Evolutionary conservation across 2,113 vertebrate genomes (phyloP).

Genomic region (Pygoscelis adeliae): DNA sequence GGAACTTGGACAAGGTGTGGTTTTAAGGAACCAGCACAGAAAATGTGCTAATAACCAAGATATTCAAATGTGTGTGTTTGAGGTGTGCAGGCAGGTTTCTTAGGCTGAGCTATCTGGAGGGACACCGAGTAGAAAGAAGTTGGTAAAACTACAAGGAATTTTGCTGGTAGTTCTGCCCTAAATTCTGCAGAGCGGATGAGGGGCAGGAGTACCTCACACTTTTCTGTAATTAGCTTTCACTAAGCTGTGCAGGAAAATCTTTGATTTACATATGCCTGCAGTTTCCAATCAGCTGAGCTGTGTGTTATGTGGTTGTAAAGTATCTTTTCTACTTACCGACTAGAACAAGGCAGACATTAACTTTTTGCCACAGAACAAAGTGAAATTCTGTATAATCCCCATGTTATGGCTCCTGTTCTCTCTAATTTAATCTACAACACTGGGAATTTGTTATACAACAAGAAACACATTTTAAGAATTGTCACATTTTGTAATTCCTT

Average conservation of each 20-base stretch:
- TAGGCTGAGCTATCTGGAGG: neutral
- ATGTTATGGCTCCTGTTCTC: conserved; percentile 36
- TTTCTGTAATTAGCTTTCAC: conserved; percentile 6
- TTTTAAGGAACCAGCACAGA: neutral
- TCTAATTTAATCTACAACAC: conserved; percentile 52
- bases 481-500: conserved; percentile 57
- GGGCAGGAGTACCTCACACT: neutral
- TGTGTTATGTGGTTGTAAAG: neutral
- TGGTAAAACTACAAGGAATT: neutral
- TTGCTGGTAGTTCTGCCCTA: neutral
- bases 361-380: conserved; percentile 17
- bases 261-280: neutral
- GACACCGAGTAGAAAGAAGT: neutral
- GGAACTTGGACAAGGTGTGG: neutral
- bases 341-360: conserved; percentile 26
- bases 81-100: neutral
- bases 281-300: neutral
- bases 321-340: neutral
- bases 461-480: conserved; percentile 61
- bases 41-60: neutral
- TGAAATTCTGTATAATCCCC: conserved; percentile 30
- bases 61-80: neutral
- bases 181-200: neutral
- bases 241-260: neutral
- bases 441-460: conserved; percentile 54